A percentile compares a stretch with the other conserved stretches of the same genome.
phyloP scores from a whole-genome alignment of 2,888 invertebrate species.

The Panzeria rudis region DNA sequence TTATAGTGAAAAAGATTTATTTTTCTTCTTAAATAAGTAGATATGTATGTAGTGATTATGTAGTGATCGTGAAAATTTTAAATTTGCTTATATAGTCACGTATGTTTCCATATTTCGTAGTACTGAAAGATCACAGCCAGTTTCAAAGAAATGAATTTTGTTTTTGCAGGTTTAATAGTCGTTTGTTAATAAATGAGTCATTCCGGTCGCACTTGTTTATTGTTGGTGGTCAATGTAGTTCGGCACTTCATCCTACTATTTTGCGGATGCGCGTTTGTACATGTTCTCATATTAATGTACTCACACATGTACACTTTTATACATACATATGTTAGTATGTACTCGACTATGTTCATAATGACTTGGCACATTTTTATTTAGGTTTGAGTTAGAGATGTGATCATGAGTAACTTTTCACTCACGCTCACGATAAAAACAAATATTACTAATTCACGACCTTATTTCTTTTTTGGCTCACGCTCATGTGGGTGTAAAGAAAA shows the following conservation, averaged over 20 bases:
- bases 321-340: not conserved
- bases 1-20: too few relatives aligned
- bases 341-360: conserved; percentile 40
- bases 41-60: too few relatives aligned
- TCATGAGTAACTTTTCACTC: too few relatives aligned
- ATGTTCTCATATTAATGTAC: not conserved
- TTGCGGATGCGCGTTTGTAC: conserved; percentile 9
- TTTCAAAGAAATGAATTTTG: not conserved
- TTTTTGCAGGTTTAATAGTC: not conserved
- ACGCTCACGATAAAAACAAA: too few relatives aligned
- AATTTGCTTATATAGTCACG: not conserved
- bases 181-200: conserved; percentile 48
- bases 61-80: too few relatives aligned
- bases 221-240: conserved; percentile 31
- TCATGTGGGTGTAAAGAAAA: too few relatives aligned
- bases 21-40: too few relatives aligned
- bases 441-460: too few relatives aligned
- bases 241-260: conserved; percentile 38
- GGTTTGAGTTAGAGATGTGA: too few relatives aligned
- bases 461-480: too few relatives aligned
- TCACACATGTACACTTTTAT: not conserved
- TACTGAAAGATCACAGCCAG: not conserved
- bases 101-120: not conserved
- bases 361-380: conserved; percentile 44
- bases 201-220: not conserved